These are phyloP conservation scores for Anadara kagoshimensis DNA, from an alignment of 1,140 invertebrate genomes.

Conservation along the genomic window DNA sequence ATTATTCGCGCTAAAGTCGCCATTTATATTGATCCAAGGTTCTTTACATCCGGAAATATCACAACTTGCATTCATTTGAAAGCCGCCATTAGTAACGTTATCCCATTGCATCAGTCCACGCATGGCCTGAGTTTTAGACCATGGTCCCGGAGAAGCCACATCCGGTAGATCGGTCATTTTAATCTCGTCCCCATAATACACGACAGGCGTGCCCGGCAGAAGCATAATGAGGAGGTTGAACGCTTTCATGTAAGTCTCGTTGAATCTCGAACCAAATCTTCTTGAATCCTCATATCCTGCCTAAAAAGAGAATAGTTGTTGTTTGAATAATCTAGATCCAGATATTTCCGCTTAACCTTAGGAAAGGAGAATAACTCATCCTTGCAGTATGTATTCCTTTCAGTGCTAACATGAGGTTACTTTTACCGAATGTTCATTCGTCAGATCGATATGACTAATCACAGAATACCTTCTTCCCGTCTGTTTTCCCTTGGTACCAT, in stretches of 20 bases:
- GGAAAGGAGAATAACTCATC: no score
- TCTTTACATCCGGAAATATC: constrained; percentile 70
- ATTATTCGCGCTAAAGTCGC: constrained; percentile 74
- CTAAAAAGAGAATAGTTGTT: constrained; percentile 28
- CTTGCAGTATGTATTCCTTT: no score
- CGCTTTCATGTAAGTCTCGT: constrained; percentile 35
- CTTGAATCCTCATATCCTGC: constrained; percentile 45
- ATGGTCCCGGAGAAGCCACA: neutral
- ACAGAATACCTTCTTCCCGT: no score
- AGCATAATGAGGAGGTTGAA: constrained; percentile 52
- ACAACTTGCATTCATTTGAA: constrained; percentile 71
- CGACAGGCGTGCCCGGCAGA: constrained; percentile 55
- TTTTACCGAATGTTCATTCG: no score
- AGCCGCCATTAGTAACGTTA: constrained; percentile 45
- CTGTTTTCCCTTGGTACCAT: no score
- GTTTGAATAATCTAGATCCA: no score
- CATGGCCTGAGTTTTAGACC: constrained; percentile 43
- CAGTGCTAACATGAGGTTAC: no score
- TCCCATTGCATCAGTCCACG: constrained; percentile 88
- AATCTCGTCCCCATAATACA: constrained; percentile 66
- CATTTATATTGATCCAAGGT: constrained; percentile 81
- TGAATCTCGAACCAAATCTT: constrained; percentile 47
- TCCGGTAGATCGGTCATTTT: constrained; percentile 37
- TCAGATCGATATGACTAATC: no score
- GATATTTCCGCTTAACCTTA: no score